These are phyloP conservation scores for Aphis craccivora DNA, from an alignment of 1,140 invertebrate genomes.

Conservation along the genomic window DNA sequence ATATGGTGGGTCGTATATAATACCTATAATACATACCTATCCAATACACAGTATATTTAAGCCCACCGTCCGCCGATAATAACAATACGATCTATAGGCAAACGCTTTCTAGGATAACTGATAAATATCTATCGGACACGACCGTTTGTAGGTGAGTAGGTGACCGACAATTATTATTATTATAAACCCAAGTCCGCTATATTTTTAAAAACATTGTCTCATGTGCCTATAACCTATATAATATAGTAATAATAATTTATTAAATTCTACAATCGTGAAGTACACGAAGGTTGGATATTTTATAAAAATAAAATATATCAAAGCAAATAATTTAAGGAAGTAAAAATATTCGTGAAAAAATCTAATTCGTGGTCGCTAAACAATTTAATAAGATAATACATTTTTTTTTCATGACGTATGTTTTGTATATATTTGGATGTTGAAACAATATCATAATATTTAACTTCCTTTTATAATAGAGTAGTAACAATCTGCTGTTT, in stretches of 20 bases:
- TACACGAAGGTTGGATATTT: neutral
- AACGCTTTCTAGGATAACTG: conserved; percentile 10
- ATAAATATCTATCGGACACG: conserved; percentile 21
- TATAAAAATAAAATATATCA: neutral
- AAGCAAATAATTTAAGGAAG: neutral
- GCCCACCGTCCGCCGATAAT: neutral
- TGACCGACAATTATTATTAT: conserved; percentile 27
- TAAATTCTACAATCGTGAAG: neutral
- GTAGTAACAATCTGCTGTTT: neutral
- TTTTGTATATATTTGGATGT: neutral
- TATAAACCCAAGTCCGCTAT: neutral
- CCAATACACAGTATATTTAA: neutral
- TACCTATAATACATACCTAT: neutral
- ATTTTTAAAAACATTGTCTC: neutral
- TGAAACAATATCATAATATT: neutral
- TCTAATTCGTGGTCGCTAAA: neutral
- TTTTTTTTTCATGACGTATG: neutral
- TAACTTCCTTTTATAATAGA: neutral
- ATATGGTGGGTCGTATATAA: neutral
- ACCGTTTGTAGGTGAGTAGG: conserved; percentile 34
- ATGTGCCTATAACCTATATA: conserved; percentile 16
- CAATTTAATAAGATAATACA: neutral
- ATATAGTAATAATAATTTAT: neutral
- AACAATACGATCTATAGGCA: neutral
- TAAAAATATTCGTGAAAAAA: neutral